Conservation (phyloP, 2,888 invertebrate species). For the Dione vanillae region DNA sequence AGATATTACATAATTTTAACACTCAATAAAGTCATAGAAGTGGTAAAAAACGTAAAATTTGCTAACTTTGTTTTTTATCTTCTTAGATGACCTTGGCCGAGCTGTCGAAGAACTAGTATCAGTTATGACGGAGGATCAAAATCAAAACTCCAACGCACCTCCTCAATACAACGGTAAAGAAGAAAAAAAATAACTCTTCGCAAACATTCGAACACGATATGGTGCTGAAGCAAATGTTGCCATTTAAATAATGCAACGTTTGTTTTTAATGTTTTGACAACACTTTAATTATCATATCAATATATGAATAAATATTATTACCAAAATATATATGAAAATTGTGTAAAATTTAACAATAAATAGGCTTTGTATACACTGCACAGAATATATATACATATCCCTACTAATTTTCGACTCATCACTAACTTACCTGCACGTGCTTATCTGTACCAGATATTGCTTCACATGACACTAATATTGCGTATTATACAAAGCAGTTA, state of each 20-base stretch:
- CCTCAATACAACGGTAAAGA: slow-evolving; percentile 81
- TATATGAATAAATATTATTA: background rate
- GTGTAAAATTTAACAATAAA: background rate
- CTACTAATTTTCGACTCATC: slow-evolving; percentile 82
- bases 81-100: slow-evolving; percentile 91
- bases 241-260: slow-evolving; percentile 37
- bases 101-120: slow-evolving; percentile 95
- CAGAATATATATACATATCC: slow-evolving; percentile 21
- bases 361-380: slow-evolving; percentile 39
- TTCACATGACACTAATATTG: slow-evolving; percentile 59
- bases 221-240: slow-evolving; percentile 48
- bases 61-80: slow-evolving; percentile 34
- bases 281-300: slow-evolving; percentile 58
- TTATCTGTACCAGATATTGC: slow-evolving; percentile 62
- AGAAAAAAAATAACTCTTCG: slow-evolving; percentile 59
- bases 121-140: slow-evolving; percentile 91
- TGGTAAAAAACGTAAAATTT: background rate
- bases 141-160: slow-evolving; percentile 65
- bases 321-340: background rate
- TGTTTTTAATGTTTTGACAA: slow-evolving; percentile 64
- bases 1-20: too few relatives aligned
- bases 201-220: slow-evolving; percentile 51
- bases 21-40: background rate
- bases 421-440: slow-evolving; percentile 73
- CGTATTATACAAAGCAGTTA: background rate